phyloP scores from a whole-genome alignment of 2,113 vertebrate genomes.

The Chaenocephalus aceratus region DNA sequence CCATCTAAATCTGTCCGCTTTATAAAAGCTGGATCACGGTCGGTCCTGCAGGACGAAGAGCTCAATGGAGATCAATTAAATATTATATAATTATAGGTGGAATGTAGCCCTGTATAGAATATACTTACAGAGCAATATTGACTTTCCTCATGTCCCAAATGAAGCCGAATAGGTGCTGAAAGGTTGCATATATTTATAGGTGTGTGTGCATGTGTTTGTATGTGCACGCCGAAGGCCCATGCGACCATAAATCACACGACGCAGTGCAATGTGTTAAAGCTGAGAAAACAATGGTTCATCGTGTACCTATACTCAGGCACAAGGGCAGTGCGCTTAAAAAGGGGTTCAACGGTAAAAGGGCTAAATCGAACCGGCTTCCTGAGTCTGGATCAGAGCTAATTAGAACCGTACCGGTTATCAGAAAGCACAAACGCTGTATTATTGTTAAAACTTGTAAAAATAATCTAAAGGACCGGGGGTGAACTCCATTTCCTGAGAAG shows the following conservation, averaged over 20 bases:
- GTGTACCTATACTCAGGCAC: conserved; percentile 44
- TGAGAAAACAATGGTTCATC: conserved; percentile 66
- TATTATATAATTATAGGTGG: conserved; percentile 4
- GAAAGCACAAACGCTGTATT: conserved; percentile 59
- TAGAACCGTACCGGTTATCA: conserved; percentile 45
- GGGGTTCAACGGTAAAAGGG: conserved; percentile 14
- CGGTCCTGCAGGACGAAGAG: not conserved
- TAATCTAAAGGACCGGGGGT: conserved; percentile 56
- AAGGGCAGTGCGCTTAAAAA: conserved; percentile 41
- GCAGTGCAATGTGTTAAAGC: conserved; percentile 64
- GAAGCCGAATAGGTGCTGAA: conserved; percentile 26
- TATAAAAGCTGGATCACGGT: conserved; percentile 29
- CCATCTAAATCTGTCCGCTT: conserved; percentile 33
- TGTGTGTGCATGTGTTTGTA: conserved; percentile 15
- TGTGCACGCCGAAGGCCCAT: conserved; percentile 39
- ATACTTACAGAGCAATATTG: not conserved
- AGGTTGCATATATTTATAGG: conserved; percentile 42
- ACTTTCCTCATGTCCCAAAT: conserved; percentile 27
- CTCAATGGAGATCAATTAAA: conserved; percentile 23
- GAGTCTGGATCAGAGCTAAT: conserved; percentile 60
- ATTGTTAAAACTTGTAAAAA: conserved; percentile 72
- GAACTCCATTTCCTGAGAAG: conserved; percentile 67
- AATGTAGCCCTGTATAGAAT: not conserved
- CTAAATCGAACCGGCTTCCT: conserved; percentile 45
- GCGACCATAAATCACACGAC: conserved; percentile 61